phyloP scores from a whole-genome alignment of 1,140 invertebrate genomes.

The Achatina immaculata region DNA sequence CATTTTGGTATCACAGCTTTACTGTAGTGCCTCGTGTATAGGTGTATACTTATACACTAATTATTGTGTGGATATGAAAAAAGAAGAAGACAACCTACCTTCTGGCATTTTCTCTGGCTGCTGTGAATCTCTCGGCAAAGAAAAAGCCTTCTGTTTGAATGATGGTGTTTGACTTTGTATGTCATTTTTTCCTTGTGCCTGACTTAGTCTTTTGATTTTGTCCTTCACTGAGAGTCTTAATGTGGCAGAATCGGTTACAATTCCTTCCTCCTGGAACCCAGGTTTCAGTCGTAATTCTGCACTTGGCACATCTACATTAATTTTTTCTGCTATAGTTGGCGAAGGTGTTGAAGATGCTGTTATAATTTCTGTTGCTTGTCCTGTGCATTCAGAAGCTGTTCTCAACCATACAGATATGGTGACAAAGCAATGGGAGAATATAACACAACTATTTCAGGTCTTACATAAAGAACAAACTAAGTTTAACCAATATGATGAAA shows the following conservation, averaged over 20 bases:
- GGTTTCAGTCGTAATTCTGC: background rate
- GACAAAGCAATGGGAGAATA: background rate
- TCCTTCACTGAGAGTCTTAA: constrained; percentile 50
- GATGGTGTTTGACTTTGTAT: background rate
- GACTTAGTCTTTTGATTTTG: constrained; percentile 52
- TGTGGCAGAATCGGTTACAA: constrained; percentile 51
- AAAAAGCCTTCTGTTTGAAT: constrained; percentile 33
- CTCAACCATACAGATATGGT: background rate
- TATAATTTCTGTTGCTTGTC: background rate
- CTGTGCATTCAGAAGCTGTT: background rate
- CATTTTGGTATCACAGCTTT: too few species aligned
- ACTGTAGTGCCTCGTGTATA: too few species aligned
- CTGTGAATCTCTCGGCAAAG: constrained; percentile 44
- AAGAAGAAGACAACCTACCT: constrained; percentile 24
- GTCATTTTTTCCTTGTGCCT: constrained; percentile 26
- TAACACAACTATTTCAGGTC: background rate
- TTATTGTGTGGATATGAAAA: too few species aligned
- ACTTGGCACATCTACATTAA: background rate
- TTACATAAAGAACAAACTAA: too few species aligned
- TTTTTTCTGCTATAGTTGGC: background rate
- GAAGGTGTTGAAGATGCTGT: background rate
- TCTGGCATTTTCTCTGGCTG: constrained; percentile 24
- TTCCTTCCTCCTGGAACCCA: constrained; percentile 32
- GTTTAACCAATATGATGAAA: too few species aligned
- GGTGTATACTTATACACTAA: too few species aligned